Evolutionary conservation across 2,797 vertebrate species (phyloP).

Genomic region (Trematomus bernacchii): DNA sequence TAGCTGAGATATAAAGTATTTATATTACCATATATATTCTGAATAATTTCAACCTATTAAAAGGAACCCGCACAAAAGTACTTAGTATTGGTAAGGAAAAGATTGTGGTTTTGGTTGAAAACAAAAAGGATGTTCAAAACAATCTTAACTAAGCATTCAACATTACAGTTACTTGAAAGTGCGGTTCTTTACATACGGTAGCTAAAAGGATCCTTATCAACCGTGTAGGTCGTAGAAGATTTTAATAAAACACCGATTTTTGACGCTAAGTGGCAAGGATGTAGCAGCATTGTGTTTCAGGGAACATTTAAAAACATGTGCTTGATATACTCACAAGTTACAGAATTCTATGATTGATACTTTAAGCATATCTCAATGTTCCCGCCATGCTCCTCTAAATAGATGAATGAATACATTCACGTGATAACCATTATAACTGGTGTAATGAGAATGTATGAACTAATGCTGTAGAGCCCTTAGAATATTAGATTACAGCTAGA

Average conservation of each 20-base stretch:
- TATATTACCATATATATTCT: neutral
- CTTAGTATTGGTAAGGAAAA: too few relatives aligned
- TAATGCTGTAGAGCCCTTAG: neutral
- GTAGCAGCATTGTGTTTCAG: neutral
- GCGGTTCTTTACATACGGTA: too few relatives aligned
- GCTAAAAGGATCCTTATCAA: too few relatives aligned
- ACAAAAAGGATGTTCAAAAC: too few relatives aligned
- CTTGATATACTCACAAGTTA: neutral
- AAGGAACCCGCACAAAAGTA: too few relatives aligned
- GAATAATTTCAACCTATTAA: too few relatives aligned
- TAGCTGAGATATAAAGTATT: slow-evolving; percentile 13
- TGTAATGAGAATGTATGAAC: slow-evolving; percentile 12
- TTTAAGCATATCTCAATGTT: neutral
- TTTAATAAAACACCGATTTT: too few relatives aligned
- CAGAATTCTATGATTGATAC: neutral
- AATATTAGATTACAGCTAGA: slow-evolving; percentile 32
- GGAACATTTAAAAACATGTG: neutral
- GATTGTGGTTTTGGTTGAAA: too few relatives aligned
- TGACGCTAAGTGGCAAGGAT: neutral
- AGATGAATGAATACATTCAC: neutral
- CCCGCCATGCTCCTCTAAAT: neutral
- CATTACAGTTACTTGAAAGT: too few relatives aligned
- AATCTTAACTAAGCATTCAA: too few relatives aligned
- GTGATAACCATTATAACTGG: slow-evolving; percentile 12
- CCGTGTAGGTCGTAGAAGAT: too few relatives aligned